A percentile compares a stretch with the other conserved stretches of the same genome.
phyloP scores from a whole-genome alignment of 2,888 invertebrate genomes.

The Disparrhopalites patrizii region DNA sequence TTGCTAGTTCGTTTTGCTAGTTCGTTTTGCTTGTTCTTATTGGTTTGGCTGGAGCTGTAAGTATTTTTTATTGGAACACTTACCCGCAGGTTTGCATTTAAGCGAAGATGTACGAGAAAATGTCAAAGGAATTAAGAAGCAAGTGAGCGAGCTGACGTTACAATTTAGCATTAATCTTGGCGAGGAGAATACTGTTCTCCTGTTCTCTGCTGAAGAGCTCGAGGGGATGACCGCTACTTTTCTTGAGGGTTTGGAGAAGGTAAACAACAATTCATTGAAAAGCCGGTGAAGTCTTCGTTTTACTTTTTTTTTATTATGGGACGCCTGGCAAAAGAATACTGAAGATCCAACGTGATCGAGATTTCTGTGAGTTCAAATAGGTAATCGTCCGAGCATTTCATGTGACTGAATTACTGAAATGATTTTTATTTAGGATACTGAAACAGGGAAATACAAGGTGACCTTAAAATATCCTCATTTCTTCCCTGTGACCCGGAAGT shows the following conservation, averaged over 20 bases:
- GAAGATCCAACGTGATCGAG: too few species aligned
- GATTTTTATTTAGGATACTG: slow-evolving; percentile 36
- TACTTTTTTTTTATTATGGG: too few species aligned
- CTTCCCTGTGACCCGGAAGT: slow-evolving; percentile 55
- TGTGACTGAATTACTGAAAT: too few species aligned
- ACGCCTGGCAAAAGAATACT: too few species aligned
- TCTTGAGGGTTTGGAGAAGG: slow-evolving; percentile 49
- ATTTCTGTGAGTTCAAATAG: too few species aligned
- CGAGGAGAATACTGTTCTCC: slow-evolving; percentile 54
- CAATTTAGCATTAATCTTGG: slow-evolving; percentile 54
- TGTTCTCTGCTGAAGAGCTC: slow-evolving; percentile 53
- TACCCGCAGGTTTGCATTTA: slow-evolving; percentile 52
- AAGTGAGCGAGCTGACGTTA: slow-evolving; percentile 53
- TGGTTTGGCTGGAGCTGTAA: too few species aligned
- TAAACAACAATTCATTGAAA: too few species aligned
- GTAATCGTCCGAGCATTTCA: too few species aligned
- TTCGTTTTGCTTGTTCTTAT: too few species aligned
- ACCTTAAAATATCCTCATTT: slow-evolving; percentile 56
- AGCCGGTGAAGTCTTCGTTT: too few species aligned
- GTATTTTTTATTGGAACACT: not conserved
- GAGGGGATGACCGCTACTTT: slow-evolving; percentile 50
- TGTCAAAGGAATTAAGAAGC: slow-evolving; percentile 53
- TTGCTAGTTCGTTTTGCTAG: too few species aligned
- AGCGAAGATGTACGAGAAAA: slow-evolving; percentile 51
- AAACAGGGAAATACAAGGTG: slow-evolving; percentile 52